Evolutionary conservation across 1,140 invertebrate species (phyloP).

Genomic region (Elysia chlorotica): DNA sequence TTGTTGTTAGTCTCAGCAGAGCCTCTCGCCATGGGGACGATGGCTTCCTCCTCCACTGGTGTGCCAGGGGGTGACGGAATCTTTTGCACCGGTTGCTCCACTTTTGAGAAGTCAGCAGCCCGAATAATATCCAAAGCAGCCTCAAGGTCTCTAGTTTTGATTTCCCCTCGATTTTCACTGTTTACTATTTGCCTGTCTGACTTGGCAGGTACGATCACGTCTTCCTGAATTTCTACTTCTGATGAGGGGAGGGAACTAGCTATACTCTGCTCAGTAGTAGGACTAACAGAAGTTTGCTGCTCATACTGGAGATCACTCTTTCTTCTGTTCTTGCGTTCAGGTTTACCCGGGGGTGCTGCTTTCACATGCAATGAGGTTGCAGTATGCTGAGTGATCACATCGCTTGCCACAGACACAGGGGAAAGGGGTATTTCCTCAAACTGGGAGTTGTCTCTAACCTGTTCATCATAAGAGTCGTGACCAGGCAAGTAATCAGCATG

Average conservation of each 20-base stretch:
- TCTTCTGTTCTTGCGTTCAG: conserved; percentile 5
- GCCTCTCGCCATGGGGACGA: too few relatives aligned
- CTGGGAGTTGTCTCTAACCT: background rate
- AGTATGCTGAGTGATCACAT: background rate
- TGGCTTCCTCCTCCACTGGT: conserved; percentile 27
- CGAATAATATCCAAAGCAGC: background rate
- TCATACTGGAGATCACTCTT: background rate
- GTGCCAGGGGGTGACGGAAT: background rate
- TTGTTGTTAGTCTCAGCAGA: too few relatives aligned
- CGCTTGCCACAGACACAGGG: background rate
- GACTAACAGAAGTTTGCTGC: background rate
- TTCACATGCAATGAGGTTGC: background rate
- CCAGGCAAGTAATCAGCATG: background rate
- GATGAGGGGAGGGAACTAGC: background rate
- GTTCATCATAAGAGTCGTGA: background rate
- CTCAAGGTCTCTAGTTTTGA: background rate
- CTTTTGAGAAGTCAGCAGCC: background rate
- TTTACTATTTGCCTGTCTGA: background rate
- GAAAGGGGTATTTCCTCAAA: background rate
- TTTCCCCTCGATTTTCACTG: background rate
- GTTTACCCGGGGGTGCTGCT: conserved; percentile 2
- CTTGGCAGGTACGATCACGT: background rate
- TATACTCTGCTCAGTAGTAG: background rate
- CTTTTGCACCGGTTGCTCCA: background rate
- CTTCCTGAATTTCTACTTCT: background rate